Percentiles rank a stretch among this genome's conserved stretches.
Evolutionary conservation across 2,888 invertebrate species (phyloP).

Genomic region (Lutraria lutraria): DNA sequence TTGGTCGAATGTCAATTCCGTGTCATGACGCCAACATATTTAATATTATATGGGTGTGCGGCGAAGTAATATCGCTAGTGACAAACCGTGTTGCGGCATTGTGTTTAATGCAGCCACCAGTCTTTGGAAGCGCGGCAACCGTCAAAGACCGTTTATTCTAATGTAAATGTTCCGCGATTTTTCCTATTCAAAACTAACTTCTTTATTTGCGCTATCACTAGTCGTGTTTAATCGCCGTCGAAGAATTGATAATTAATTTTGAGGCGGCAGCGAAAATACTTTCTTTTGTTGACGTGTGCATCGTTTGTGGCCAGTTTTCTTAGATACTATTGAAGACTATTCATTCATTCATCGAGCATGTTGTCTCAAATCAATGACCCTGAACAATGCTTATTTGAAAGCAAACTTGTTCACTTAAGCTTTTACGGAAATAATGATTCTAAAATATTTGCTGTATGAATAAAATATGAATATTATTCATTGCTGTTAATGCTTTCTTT

Average conservation of each 20-base stretch:
- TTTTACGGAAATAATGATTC: not conserved
- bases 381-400: not conserved
- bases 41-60: slow-evolving; percentile 22
- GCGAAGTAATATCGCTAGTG: not conserved
- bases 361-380: not conserved
- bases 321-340: not conserved
- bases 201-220: not conserved
- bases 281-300: not conserved
- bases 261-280: not conserved
- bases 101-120: slow-evolving; percentile 12
- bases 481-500: not conserved
- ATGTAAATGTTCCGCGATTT: slow-evolving; percentile 10
- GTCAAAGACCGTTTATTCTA: slow-evolving; percentile 8
- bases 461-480: not conserved
- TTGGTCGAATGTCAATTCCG: slow-evolving; percentile 40
- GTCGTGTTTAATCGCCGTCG: not conserved
- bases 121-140: not conserved
- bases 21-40: slow-evolving; percentile 36
- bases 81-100: not conserved
- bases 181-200: slow-evolving; percentile 1
- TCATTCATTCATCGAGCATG: not conserved
- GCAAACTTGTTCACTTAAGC: not conserved
- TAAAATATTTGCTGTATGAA: not conserved
- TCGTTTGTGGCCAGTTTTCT: slow-evolving; percentile 8
- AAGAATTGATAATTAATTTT: slow-evolving; percentile 15